Percentiles rank a stretch among this genome's conserved stretches.
phyloP scores from a whole-genome alignment of 2,888 invertebrate genomes.

The Coecobrya sp. region DNA sequence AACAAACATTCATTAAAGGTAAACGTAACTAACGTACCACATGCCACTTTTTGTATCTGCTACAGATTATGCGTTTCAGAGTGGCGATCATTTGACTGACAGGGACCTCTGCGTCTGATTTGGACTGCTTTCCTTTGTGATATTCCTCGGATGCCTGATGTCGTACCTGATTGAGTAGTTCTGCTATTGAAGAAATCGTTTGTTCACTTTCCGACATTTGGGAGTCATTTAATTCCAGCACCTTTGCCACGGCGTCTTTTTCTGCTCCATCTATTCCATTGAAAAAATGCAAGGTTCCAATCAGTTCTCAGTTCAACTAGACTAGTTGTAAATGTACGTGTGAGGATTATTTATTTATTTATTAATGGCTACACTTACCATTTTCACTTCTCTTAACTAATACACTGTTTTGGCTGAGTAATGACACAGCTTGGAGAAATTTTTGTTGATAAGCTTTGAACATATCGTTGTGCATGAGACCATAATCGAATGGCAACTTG shows the following conservation, averaged over 20 bases:
- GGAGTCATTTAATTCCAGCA: constrained; percentile 34
- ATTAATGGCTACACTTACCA: not conserved
- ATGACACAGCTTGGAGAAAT: constrained; percentile 64
- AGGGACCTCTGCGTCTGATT: constrained; percentile 68
- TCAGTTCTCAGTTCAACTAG: too few relatives aligned
- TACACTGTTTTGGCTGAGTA: constrained; percentile 68
- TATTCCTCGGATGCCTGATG: constrained; percentile 63
- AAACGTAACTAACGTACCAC: constrained; percentile 47
- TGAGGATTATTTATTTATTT: not conserved
- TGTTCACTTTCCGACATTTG: constrained; percentile 66
- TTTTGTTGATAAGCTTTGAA: constrained; percentile 71
- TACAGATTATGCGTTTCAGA: constrained; percentile 66
- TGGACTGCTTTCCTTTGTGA: constrained; percentile 70
- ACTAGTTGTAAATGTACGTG: too few relatives aligned
- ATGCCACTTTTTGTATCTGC: constrained; percentile 72
- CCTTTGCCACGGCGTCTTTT: not conserved
- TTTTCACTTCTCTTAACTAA: constrained; percentile 38
- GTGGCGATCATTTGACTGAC: constrained; percentile 73
- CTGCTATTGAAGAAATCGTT: constrained; percentile 53
- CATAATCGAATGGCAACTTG: constrained; percentile 72
- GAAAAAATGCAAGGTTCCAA: not conserved
- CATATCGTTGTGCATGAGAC: constrained; percentile 69
- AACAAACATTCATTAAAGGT: not conserved
- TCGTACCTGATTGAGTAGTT: constrained; percentile 61
- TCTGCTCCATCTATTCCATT: not conserved